Evolutionary conservation across 1,140 invertebrate species (phyloP).

Genomic region (Tetramorium alpestre): DNA sequence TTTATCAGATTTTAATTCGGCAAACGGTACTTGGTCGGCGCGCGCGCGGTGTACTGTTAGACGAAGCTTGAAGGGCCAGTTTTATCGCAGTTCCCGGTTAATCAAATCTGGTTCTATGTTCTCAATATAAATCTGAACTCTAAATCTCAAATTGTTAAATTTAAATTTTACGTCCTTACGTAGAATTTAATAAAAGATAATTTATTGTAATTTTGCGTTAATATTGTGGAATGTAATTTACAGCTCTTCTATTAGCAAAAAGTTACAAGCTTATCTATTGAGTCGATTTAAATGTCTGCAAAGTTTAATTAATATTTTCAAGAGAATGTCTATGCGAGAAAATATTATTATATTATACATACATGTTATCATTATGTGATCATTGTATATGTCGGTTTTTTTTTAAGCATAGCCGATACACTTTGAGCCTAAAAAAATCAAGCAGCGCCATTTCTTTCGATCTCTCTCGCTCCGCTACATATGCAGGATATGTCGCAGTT

Average conservation of each 20-base stretch:
- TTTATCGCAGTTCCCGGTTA: neutral
- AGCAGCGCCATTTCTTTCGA: conserved; percentile 48
- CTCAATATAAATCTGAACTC: neutral
- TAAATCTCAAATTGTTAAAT: neutral
- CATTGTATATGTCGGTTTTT: neutral
- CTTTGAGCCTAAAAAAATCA: conserved; percentile 22
- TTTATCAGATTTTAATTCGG: conserved; percentile 57
- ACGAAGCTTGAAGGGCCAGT: neutral
- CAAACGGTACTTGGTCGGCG: conserved; percentile 38
- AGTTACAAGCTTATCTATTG: neutral
- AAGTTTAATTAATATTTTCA: neutral
- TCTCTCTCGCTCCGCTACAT: conserved; percentile 30
- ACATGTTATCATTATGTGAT: too few species aligned
- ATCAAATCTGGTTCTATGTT: neutral
- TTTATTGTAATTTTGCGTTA: neutral
- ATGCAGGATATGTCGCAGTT: conserved; percentile 54
- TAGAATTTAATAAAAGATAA: neutral
- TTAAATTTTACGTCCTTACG: neutral
- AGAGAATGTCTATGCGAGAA: neutral
- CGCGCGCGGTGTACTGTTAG: conserved; percentile 36
- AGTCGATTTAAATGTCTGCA: neutral
- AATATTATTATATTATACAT: too few species aligned
- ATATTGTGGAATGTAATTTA: neutral
- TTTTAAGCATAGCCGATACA: neutral
- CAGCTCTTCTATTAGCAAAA: neutral